Percentiles rank a stretch among this genome's conserved stretches.
These are phyloP conservation scores for Pogonomyrmex barbatus DNA, from an alignment of 1,140 invertebrate species.

Conservation along the genomic window DNA sequence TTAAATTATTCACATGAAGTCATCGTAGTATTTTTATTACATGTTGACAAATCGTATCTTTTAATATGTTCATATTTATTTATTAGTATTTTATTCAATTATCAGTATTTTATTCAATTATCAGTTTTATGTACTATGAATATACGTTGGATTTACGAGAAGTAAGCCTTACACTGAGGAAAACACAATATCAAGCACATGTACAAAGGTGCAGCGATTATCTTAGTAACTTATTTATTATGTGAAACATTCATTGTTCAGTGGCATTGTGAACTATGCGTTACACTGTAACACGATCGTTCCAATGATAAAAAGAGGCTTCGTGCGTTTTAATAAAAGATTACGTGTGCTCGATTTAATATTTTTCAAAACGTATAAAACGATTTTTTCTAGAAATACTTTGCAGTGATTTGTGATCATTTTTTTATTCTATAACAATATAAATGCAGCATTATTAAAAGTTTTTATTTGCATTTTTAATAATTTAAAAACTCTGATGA, in stretches of 20 bases:
- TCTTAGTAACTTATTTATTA: slow-evolving; percentile 43
- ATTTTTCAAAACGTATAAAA: neutral
- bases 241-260: slow-evolving; percentile 48
- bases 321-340: neutral
- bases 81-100: neutral
- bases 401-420: neutral
- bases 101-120: neutral
- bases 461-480: neutral
- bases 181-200: neutral
- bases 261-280: neutral
- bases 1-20: neutral
- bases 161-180: neutral
- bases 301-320: neutral
- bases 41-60: neutral
- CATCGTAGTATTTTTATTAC: too few relatives aligned
- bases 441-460: neutral
- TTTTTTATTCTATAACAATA: neutral
- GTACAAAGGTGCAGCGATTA: neutral
- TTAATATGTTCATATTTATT: neutral
- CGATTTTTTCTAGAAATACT: neutral
- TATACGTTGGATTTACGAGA: slow-evolving; percentile 31
- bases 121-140: neutral
- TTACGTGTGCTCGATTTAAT: neutral
- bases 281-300: slow-evolving; percentile 26
- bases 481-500: neutral